Conservation (phyloP, 2,888 invertebrate genomes). For the Lochmaea capreae region DNA sequence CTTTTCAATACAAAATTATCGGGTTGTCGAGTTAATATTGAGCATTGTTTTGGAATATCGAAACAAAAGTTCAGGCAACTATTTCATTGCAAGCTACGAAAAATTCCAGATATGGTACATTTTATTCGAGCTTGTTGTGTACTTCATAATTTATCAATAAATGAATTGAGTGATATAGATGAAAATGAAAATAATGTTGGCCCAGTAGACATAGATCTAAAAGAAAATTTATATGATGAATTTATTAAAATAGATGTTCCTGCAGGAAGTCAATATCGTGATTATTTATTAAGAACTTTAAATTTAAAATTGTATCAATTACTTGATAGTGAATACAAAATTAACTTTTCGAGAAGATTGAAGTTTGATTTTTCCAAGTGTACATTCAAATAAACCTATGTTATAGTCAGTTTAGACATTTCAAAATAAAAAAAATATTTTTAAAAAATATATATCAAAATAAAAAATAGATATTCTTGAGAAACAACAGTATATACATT, state of each 20-base stretch:
- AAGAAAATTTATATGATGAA: conserved; percentile 1
- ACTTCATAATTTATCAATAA: no score
- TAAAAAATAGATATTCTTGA: no score
- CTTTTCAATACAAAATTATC: conserved; percentile 20
- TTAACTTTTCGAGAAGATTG: neutral
- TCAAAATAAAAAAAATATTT: neutral
- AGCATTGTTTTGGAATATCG: conserved; percentile 16
- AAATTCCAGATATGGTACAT: no score
- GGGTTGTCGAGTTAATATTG: no score
- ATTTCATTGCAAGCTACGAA: no score
- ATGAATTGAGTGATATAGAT: no score
- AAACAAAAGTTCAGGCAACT: no score
- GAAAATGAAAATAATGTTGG: no score
- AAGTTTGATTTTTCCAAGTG: neutral
- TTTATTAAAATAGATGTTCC: neutral
- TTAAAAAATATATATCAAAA: neutral
- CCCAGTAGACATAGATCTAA: no score
- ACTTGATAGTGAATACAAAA: conserved; percentile 1
- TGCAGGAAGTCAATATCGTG: neutral
- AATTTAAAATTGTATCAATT: neutral
- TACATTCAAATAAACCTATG: conserved; percentile 4
- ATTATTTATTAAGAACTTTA: conserved; percentile 15
- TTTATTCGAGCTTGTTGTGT: no score
- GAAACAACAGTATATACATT: no score
- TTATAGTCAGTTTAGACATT: neutral